Base-by-base conservation (phyloP, 2,888 invertebrate species). In the Diarsia rubi region DNA sequence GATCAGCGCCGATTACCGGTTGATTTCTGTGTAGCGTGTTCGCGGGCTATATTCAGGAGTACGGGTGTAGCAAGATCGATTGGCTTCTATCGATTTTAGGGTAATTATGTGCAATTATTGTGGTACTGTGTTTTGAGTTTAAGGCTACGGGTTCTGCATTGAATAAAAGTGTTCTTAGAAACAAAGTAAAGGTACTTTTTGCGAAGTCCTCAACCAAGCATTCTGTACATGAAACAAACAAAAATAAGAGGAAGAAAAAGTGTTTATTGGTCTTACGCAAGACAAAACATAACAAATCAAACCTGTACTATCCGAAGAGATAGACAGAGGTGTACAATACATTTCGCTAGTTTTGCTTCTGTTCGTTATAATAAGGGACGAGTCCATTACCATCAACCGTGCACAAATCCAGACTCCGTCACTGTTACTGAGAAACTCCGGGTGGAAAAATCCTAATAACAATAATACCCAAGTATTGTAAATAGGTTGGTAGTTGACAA, bases 21-120 rank as follows among this genome's bases (percentile, higher is more conserved):
- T 87, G 87, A 87, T 87, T 81, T 62, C 68, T 45, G 45, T 76
- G 78, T 88, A 65, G 88, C 88, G 87, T 88, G 88, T 80, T 79
- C 44, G 62, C 12, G 19, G 44, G 86, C 83, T 82, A 81, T 88
- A 75, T 73, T 24, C 63, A 76, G 70, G 78, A 64, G 75, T 27
- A 16, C 27, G 78, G 67, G 77, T 24, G 71, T 37, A 78, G 70
- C 47, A 73, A 81, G 80, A 87, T 87, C 87, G 86, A 87, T 84
- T 72, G 73, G n/a, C 14, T 44, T 11, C 57, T 73, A 87, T 87
- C 73, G 87, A 87, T 87, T 87, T 81, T 79, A 68, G 24, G 44
- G 44, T 47, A 65, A 79, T 79, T 65, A 60, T 37, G 52, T 66
- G 52, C 59, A 68, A 57, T 59, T 73, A 68, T 37, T 52, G 52